Percentiles rank a stretch among this genome's conserved stretches.
phyloP scores from a whole-genome alignment of 2,797 vertebrate genomes.

The Malurus leucopterus region DNA sequence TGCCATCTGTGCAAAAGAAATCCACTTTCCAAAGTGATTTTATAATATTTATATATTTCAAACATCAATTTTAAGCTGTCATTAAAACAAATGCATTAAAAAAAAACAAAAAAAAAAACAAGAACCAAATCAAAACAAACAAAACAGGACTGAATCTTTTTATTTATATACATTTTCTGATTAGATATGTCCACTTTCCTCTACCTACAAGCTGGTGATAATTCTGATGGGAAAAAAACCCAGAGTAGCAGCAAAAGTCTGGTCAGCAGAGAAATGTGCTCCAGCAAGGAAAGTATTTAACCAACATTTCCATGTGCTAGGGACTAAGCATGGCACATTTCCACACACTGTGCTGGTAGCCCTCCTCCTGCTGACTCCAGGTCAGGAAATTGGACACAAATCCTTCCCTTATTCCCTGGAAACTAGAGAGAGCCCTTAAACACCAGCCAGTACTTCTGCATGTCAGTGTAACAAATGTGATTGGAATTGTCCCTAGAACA shows the following conservation, averaged over 20 bases:
- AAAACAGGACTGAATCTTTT: neutral
- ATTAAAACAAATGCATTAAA: neutral
- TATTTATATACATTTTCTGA: neutral
- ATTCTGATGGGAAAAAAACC: neutral
- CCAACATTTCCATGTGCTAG: accelerated
- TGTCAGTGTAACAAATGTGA: neutral
- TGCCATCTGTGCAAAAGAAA: neutral
- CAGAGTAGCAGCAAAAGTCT: neutral
- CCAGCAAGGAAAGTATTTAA: neutral
- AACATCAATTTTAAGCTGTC: neutral
- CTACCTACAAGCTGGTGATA: neutral
- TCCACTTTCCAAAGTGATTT: neutral
- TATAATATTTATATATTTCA: neutral
- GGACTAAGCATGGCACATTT: neutral
- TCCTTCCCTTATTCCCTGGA: neutral
- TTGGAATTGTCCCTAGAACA: neutral
- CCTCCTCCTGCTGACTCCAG: neutral
- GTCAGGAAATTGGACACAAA: neutral
- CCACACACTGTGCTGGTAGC: neutral
- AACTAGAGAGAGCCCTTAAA: neutral
- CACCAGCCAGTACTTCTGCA: neutral
- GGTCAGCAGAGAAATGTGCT: neutral
- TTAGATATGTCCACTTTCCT: neutral
- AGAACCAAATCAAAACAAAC: accelerated
- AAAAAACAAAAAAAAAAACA: too few relatives aligned